Base-by-base conservation (phyloP, 2,888 invertebrate genomes). In the Branchellion lobata region DNA sequence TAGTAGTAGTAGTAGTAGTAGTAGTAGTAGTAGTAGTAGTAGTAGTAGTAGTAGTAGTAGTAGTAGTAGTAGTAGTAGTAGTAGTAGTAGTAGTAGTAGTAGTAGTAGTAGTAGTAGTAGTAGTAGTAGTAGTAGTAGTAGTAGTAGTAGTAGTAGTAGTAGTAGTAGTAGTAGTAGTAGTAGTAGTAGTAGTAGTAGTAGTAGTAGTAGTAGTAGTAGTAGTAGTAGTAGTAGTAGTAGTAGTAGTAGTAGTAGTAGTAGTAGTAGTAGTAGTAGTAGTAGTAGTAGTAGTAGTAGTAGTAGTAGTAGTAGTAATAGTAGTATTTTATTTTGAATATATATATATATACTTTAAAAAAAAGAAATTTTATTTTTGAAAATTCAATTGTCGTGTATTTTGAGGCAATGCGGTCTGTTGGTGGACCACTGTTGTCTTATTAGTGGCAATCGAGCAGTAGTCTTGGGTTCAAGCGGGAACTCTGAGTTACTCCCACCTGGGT, bases 71-170 rank as follows among this genome's bases (percentile, higher is more conserved):
- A 57, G 61, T 57, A 57, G 61, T 57, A 57, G 61, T 57, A 57
- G 61, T 57, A 57, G 61, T 57, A 57, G 61, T 57, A 57, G 61
- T 57, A 18, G 61, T 57, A 57, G 61, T 8, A n/a, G n/a, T 57
- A n/a, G 61, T 57, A n/a, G 61, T 57, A n/a, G n/a, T 57, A 57
- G 61, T 57, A 57, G 61, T 57, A 57, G 61, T 57, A 57, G 61
- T 57, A 57, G 8, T 57, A 57, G 61, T 57, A 57, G 61, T 57
- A 57, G 61, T 57, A 57, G 61, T 57, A 57, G 61, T 57, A 57
- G 61, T 57, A 57, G 61, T 57, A 57, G 61, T 57, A 57, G 61
- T 57, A 57, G 61, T 57, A 57, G 61, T 57, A 57, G 61, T 57
- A 57, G 61, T 57, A 57, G 61, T 57, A 57, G 61, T 57, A 57